Percentiles rank a stretch among this genome's conserved stretches.
Conservation (phyloP, 2,113 vertebrate species). For the Gallinago paraguaiae region DNA sequence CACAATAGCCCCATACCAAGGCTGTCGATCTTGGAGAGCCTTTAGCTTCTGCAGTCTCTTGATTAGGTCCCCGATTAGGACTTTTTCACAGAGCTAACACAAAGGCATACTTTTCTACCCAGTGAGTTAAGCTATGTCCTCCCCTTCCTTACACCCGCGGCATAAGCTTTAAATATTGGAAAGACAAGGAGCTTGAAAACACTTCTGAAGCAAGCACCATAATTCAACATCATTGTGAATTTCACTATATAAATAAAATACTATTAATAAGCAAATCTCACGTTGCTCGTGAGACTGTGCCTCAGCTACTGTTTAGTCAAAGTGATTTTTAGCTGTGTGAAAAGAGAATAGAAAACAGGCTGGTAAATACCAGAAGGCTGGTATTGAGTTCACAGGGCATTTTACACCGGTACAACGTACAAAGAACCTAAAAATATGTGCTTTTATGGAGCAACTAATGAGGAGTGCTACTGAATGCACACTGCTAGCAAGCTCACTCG, state of each 20-base stretch:
- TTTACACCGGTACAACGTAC: background rate
- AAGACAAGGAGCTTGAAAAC: background rate
- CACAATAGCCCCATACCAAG: slow-evolving; percentile 43
- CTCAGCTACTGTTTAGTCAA: slow-evolving; percentile 6
- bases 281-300: background rate
- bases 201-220: background rate
- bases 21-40: background rate
- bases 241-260: slow-evolving; percentile 14
- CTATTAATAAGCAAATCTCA: slow-evolving; percentile 8
- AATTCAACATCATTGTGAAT: background rate
- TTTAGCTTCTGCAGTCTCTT: slow-evolving; percentile 25
- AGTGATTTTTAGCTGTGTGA: background rate
- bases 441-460: background rate
- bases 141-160: background rate
- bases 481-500: background rate
- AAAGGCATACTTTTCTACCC: background rate
- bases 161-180: background rate
- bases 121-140: background rate
- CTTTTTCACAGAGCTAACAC: slow-evolving; percentile 3
- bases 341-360: background rate
- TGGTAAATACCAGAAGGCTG: slow-evolving; percentile 2
- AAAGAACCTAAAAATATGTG: background rate
- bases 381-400: background rate
- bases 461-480: background rate
- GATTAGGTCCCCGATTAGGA: slow-evolving; percentile 17